phyloP scores from a whole-genome alignment of 2,888 invertebrate genomes.

The Stenoptilia bipunctidactyla region DNA sequence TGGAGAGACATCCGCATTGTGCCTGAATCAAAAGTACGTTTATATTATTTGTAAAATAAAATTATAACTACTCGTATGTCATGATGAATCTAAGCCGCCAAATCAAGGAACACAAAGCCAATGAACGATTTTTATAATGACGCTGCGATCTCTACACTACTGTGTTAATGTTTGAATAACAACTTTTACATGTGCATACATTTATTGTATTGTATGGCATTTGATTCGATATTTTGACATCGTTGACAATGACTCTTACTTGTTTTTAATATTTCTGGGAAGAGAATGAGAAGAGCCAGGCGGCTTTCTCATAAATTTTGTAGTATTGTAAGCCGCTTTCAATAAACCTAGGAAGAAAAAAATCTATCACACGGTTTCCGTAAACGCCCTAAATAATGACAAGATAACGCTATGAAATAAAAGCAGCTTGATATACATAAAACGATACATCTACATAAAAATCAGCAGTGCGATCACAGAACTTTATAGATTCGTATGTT shows the following conservation, averaged over 20 bases:
- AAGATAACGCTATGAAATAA: no score
- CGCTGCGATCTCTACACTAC: constrained; percentile 15
- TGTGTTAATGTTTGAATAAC: no score
- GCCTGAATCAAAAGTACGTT: constrained; percentile 31
- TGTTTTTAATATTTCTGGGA: constrained; percentile 63
- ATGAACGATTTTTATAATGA: constrained; percentile 16
- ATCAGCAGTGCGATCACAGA: no score
- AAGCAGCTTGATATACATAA: no score
- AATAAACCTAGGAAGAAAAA: constrained; percentile 62
- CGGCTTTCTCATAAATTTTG: constrained; percentile 59
- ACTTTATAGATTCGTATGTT: no score
- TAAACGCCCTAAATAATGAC: no score
- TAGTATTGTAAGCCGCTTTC: constrained; percentile 46
- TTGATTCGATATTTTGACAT: background rate
- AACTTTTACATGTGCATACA: no score
- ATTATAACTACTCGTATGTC: no score
- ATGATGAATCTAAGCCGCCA: no score
- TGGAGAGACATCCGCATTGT: constrained; percentile 61
- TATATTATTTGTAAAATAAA: no score
- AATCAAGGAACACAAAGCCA: constrained; percentile 16
- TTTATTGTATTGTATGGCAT: background rate
- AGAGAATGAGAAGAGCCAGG: constrained; percentile 63
- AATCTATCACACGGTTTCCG: constrained; percentile 15
- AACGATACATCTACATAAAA: no score
- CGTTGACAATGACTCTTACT: constrained; percentile 35